Base-by-base conservation (phyloP, 2,888 invertebrate genomes). In the Caenorhabditis macrosperma region DNA sequence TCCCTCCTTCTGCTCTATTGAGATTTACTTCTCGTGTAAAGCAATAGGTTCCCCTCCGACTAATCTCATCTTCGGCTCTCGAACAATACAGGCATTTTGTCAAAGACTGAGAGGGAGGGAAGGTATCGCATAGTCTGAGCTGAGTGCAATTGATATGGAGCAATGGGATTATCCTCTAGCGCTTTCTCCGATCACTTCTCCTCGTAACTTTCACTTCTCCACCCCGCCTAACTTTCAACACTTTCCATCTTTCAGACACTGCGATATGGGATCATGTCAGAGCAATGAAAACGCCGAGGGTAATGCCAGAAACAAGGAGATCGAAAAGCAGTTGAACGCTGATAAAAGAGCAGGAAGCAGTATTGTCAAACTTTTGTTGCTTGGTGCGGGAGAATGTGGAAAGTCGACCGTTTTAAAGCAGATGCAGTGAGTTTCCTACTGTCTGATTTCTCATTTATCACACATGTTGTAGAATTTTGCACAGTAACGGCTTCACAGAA, bases 341-440 rank as follows among this genome's bases (percentile, higher is more conserved):
- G 90, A 90, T 80, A 88, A 90, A 46, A 74, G 90, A 52, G 84
- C 86, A n/a, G 87, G 83, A 1, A 87, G 87, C 33, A 86, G 86
- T 59, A 89, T 90, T 52, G 89, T 90, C 50, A 90, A 90, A 57
- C 74, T 89, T 17, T 81, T 89, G 7, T 75, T 89, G 30, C 79
- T 90, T 82, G 90, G 90, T 63, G 90, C 89, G 22, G 90, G 90
- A 81, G 90, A 90, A 87, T 90, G 90, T 63, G 90, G 90, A 26
- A 90, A 90, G 74, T 90, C 90, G 26, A 90, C 90, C 12, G 88
- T 90, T 6, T 72, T 90, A 28, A 90, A 90, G 68, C 90, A 90
- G 68, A 90, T 90, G 90, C 90, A 90, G 89, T 89, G 67, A 78
- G 86, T 85, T 71, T 55, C 30, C 35, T 15, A 20, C 22, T 12